Evolutionary conservation across 2,113 vertebrate species (phyloP).

Genomic region (Nycticryphes semicollaris): DNA sequence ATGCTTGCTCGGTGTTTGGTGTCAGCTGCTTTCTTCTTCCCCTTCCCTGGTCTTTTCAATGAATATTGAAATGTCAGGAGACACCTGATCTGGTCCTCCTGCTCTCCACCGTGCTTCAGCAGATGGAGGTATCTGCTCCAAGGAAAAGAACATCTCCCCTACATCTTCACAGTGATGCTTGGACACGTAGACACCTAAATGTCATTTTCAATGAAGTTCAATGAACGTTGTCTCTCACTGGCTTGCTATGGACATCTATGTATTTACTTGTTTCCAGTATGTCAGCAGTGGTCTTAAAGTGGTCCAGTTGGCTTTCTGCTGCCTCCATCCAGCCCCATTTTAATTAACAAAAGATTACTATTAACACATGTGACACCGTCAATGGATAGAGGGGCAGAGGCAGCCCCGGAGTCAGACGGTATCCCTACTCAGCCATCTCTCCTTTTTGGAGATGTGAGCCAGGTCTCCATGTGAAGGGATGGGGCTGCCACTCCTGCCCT

Average conservation of each 20-base stretch:
- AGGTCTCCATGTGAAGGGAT: background rate
- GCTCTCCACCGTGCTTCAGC: too few species aligned
- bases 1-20: accelerated
- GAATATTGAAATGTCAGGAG: too few species aligned
- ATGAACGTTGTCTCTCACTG: background rate
- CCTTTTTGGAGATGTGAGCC: background rate
- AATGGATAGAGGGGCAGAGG: background rate
- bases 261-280: background rate
- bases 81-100: too few species aligned
- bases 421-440: background rate
- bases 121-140: too few species aligned
- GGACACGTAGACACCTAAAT: too few species aligned
- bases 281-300: background rate
- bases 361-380: accelerated
- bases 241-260: background rate
- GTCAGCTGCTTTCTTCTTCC: background rate
- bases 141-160: too few species aligned
- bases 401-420: background rate
- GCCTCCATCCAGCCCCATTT: accelerated
- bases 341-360: background rate
- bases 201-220: background rate
- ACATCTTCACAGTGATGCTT: too few species aligned
- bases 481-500: background rate
- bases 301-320: background rate
- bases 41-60: background rate